Conservation (phyloP, 2,113 vertebrate species). For the Oryzias javanicus region DNA sequence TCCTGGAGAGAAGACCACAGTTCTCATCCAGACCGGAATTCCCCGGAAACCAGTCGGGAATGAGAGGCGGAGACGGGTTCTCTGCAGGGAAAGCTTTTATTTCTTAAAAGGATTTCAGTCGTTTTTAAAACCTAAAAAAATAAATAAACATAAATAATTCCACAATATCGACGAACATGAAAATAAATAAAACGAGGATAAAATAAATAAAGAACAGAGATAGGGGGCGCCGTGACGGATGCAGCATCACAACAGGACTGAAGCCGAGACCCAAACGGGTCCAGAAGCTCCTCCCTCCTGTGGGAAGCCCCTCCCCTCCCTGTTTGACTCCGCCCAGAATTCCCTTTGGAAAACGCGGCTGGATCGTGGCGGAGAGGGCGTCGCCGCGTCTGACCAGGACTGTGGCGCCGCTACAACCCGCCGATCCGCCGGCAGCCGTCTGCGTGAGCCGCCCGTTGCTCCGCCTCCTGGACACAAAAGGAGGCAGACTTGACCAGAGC, state of each 20-base stretch:
- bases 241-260: conserved; percentile 38
- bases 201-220: conserved; percentile 63
- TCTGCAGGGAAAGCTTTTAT: too few species aligned
- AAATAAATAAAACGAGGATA: conserved; percentile 40
- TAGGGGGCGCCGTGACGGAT: conserved; percentile 23
- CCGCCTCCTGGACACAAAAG: conserved; percentile 88
- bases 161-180: conserved; percentile 41
- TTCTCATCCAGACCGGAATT: conserved; percentile 3
- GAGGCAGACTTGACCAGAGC: conserved; percentile 87
- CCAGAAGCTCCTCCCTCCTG: too few species aligned
- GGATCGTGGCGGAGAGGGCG: too few species aligned
- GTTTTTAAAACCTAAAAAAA: conserved; percentile 18
- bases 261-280: too few species aligned
- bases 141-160: conserved; percentile 45
- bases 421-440: conserved; percentile 92
- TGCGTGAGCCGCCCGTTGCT: conserved; percentile 87
- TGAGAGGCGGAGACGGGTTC: too few species aligned
- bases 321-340: too few species aligned
- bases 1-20: conserved; percentile 74
- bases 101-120: conserved; percentile 19
- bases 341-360: too few species aligned
- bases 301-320: too few species aligned
- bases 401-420: conserved; percentile 81
- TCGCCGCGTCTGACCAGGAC: background rate
- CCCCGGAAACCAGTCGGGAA: background rate